A percentile compares a stretch with the other conserved stretches of the same genome.
phyloP scores from a whole-genome alignment of 64 coral and sea anemone genomes.

The Porites lutea region DNA sequence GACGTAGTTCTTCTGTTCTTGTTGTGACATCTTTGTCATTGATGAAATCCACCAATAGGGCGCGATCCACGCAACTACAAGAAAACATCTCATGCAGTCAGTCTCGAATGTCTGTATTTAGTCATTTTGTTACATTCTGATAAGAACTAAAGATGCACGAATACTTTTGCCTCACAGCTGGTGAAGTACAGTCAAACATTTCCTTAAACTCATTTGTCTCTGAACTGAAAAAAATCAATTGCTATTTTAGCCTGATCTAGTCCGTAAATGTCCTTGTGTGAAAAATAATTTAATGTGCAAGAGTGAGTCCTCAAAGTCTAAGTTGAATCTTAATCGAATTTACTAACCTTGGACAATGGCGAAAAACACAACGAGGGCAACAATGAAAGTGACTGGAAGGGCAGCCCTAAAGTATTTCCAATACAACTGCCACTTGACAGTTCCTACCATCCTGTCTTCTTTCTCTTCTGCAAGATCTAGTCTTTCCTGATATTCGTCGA shows the following conservation, averaged over 20 bases:
- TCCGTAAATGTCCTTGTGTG: too few relatives aligned
- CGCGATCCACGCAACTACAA: neutral
- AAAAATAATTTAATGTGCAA: too few relatives aligned
- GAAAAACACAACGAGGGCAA: neutral
- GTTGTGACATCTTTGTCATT: constrained; percentile 33
- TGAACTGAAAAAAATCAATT: too few relatives aligned
- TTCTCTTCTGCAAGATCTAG: constrained; percentile 35
- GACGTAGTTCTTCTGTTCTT: neutral
- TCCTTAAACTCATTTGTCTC: too few relatives aligned
- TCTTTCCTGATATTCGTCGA: neutral
- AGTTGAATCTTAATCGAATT: neutral
- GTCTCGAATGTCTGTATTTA: too few relatives aligned
- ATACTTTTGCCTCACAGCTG: too few relatives aligned
- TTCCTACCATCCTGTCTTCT: constrained; percentile 12
- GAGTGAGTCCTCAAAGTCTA: too few relatives aligned
- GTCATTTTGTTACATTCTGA: too few relatives aligned
- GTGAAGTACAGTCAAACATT: too few relatives aligned
- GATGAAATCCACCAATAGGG: constrained; percentile 44
- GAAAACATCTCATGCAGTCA: neutral
- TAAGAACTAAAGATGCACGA: too few relatives aligned
- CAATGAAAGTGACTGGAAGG: neutral
- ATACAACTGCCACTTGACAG: constrained; percentile 55
- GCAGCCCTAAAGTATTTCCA: constrained; percentile 52
- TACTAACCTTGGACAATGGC: constrained; percentile 39
- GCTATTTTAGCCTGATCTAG: too few relatives aligned